Percentiles rank a stretch among this genome's conserved stretches.
These are phyloP conservation scores for Capra hircus DNA, from an alignment of 2,113 vertebrate species.

Conservation along the genomic window DNA sequence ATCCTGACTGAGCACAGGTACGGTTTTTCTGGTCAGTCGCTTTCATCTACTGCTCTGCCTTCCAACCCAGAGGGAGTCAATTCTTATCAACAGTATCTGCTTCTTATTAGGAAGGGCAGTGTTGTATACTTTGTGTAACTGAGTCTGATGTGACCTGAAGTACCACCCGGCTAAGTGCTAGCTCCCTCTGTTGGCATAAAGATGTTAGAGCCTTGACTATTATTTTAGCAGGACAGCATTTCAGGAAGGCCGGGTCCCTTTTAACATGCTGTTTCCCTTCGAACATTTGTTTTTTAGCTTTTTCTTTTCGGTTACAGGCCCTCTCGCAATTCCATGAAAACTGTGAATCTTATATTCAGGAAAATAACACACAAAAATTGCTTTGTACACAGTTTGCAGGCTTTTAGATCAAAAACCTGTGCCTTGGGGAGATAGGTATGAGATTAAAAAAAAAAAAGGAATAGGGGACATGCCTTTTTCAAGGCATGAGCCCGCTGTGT, in stretches of 20 bases:
- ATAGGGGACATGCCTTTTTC: not conserved
- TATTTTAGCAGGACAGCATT: not conserved
- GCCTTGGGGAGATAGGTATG: not conserved
- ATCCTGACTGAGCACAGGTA: not conserved
- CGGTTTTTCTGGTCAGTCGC: not conserved
- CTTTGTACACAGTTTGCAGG: not conserved
- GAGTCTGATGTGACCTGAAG: not conserved
- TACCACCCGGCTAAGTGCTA: not conserved
- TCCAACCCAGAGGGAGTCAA: not conserved
- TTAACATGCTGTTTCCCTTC: not conserved
- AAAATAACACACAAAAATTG: not conserved
- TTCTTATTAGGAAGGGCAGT: not conserved
- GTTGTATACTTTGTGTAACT: not conserved
- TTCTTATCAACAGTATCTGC: not conserved
- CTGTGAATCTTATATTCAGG: not conserved
- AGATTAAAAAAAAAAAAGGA: not conserved
- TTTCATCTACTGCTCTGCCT: not conserved
- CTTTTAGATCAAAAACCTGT: not conserved
- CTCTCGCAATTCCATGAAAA: not conserved
- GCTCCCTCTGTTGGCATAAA: slow-evolving; percentile 56
- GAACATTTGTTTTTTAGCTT: not conserved
- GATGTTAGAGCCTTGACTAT: not conserved
- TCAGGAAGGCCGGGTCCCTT: not conserved
- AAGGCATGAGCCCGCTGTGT: not conserved
- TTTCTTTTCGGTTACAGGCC: not conserved